phyloP scores from a whole-genome alignment of 1,140 invertebrate species.

The Magallana angulata region DNA sequence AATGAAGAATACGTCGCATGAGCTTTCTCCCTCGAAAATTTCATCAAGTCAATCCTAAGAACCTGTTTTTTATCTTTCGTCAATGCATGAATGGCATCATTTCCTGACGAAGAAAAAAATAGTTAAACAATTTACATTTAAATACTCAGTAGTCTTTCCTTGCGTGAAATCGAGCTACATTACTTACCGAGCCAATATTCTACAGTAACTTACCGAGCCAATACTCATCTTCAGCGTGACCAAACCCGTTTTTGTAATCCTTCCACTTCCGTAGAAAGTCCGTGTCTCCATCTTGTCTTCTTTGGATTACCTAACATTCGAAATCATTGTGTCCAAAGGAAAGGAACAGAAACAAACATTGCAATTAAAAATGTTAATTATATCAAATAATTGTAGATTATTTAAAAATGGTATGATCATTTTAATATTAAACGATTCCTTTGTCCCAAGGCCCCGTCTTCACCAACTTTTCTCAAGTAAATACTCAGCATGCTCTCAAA shows the following conservation, averaged over 20 bases:
- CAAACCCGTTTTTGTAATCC: slow-evolving; percentile 46
- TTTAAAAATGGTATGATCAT: no score
- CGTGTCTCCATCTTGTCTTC: slow-evolving; percentile 27
- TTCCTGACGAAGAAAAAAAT: background rate
- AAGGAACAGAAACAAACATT: no score
- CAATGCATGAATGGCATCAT: background rate
- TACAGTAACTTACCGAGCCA: slow-evolving; percentile 36
- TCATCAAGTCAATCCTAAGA: background rate
- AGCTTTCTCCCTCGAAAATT: background rate
- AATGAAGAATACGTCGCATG: background rate
- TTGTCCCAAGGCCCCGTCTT: background rate
- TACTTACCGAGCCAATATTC: background rate
- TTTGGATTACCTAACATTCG: slow-evolving; percentile 38
- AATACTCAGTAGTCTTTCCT: background rate
- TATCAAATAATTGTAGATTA: no score
- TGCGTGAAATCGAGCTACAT: background rate
- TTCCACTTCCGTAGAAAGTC: slow-evolving; percentile 13
- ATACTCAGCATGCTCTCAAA: background rate
- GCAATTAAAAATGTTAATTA: no score
- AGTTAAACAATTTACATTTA: background rate
- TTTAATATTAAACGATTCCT: no score
- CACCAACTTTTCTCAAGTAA: no score
- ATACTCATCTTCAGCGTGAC: slow-evolving; percentile 24
- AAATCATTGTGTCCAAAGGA: no score
- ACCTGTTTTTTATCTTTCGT: background rate